Evolutionary conservation across 2,797 vertebrate genomes (phyloP).

Genomic region (Macrochelys suwanniensis): DNA sequence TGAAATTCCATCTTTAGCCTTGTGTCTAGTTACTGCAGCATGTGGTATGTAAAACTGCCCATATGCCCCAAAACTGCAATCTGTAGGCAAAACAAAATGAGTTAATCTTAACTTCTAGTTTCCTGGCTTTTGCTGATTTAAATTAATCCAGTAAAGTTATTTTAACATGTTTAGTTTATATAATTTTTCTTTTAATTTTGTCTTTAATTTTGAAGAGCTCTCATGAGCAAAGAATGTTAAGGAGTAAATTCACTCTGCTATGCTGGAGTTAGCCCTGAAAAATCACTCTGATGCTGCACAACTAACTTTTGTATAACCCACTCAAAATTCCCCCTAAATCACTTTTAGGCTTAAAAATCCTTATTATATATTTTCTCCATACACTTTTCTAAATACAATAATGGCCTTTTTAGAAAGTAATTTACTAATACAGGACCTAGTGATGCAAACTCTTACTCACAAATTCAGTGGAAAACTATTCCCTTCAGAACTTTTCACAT

Average conservation of each 20-base stretch:
- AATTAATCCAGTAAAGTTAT: not conserved
- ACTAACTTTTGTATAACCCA: not conserved
- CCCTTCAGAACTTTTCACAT: not conserved
- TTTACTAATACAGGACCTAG: accelerated
- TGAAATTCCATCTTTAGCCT: not conserved
- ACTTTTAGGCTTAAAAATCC: not conserved
- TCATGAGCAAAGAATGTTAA: accelerated
- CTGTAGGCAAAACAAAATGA: not conserved
- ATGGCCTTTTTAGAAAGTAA: accelerated
- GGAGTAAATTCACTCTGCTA: not conserved
- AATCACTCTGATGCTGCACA: not conserved
- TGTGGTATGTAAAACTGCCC: not conserved
- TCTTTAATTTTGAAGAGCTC: not conserved
- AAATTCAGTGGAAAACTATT: not conserved
- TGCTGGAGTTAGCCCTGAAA: not conserved
- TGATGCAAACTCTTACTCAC: accelerated
- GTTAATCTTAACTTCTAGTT: not conserved
- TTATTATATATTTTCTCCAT: not conserved
- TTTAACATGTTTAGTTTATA: not conserved
- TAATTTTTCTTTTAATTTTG: not conserved
- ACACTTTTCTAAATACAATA: not conserved
- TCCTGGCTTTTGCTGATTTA: not conserved
- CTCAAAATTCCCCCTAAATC: not conserved
- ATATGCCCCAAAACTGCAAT: not conserved
- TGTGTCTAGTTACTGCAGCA: not conserved